phyloP scores from a whole-genome alignment of 2,797 vertebrate species.

The Macropus fuliginosus region DNA sequence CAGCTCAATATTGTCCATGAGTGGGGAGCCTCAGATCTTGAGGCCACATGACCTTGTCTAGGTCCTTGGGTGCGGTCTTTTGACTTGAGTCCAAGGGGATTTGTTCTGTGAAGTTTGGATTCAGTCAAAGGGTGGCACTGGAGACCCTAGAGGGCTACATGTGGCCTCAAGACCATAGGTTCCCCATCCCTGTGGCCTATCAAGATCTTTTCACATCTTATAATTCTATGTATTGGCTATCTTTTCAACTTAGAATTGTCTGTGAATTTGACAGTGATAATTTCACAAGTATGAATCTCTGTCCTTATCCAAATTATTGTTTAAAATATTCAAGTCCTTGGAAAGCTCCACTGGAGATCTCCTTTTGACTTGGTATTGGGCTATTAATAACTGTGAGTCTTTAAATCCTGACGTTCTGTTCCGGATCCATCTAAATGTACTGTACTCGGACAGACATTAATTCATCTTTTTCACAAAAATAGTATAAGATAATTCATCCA shows the following conservation, averaged over 20 bases:
- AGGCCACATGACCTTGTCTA: too few relatives aligned
- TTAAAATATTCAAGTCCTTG: neutral
- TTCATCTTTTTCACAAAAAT: neutral
- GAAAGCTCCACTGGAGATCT: neutral
- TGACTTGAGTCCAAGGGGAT: too few relatives aligned
- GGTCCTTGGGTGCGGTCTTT: too few relatives aligned
- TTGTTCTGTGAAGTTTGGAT: too few relatives aligned
- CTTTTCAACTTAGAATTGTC: neutral
- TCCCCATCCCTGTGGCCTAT: too few relatives aligned
- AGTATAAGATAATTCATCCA: neutral
- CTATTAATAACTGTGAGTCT: neutral
- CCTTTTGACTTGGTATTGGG: neutral
- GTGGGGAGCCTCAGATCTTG: too few relatives aligned
- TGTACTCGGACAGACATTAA: neutral
- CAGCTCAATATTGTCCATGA: neutral
- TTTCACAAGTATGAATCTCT: neutral
- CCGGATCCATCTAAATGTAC: neutral
- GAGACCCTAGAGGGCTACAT: too few relatives aligned
- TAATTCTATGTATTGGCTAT: neutral
- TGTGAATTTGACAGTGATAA: neutral
- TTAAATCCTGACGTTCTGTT: neutral
- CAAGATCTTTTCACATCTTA: neutral
- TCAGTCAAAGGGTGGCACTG: too few relatives aligned
- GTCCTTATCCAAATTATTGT: neutral
- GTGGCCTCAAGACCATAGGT: too few relatives aligned